Evolutionary conservation across 2,113 vertebrate species (phyloP).

Genomic region (Passerina amoena): DNA sequence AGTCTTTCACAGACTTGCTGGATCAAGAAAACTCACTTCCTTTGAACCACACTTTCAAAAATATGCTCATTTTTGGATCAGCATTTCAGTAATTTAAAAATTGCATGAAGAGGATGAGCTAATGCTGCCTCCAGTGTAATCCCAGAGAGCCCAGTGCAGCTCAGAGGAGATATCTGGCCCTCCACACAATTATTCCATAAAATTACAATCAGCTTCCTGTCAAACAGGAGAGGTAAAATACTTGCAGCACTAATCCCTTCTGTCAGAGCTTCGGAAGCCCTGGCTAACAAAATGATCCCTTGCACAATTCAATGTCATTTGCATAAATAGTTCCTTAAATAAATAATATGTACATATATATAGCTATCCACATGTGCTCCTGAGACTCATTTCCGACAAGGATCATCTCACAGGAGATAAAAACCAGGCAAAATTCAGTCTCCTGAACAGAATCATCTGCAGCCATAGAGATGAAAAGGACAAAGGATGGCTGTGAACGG

Average conservation of each 20-base stretch:
- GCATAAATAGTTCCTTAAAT: conserved; percentile 52
- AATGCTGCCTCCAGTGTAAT: neutral
- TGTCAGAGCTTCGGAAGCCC: neutral
- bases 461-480: conserved; percentile 54
- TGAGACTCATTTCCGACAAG: conserved; percentile 46
- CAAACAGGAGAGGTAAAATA: conserved; percentile 19
- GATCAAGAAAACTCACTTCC: neutral
- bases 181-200: neutral
- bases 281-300: conserved; percentile 33
- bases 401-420: conserved; percentile 65
- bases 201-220: conserved; percentile 5
- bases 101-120: neutral
- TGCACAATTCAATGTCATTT: conserved; percentile 18
- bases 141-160: neutral
- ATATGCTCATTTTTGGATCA: neutral
- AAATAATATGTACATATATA: conserved; percentile 22
- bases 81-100: neutral
- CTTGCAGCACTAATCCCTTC: conserved; percentile 19
- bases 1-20: neutral
- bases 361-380: conserved; percentile 42
- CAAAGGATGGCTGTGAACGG: neutral
- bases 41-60: neutral
- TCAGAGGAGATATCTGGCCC: neutral
- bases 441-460: conserved; percentile 56
- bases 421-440: conserved; percentile 34